Evolutionary conservation across 92 coral and sea anemone species (phyloP).

Genomic region (Pocillopora grandis): DNA sequence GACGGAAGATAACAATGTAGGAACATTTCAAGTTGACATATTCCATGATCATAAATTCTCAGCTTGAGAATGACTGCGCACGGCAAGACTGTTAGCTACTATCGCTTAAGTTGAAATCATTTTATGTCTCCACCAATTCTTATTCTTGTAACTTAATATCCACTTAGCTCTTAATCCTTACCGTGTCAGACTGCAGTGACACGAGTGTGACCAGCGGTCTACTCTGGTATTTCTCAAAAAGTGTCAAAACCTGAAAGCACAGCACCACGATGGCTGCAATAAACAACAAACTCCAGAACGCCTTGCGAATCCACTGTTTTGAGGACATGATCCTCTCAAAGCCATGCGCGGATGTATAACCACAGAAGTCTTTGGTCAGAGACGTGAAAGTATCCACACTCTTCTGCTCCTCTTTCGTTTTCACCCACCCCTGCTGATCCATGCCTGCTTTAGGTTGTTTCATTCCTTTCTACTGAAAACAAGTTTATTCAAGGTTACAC

Average conservation of each 20-base stretch:
- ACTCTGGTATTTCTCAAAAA: constrained; percentile 40
- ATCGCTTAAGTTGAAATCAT: no score
- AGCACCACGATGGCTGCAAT: constrained; percentile 45
- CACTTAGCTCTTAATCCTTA: not conserved
- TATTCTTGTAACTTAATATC: not conserved
- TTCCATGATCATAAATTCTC: no score
- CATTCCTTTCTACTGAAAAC: not conserved
- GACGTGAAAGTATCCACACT: constrained; percentile 12
- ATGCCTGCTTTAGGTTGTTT: not conserved
- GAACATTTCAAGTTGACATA: not conserved
- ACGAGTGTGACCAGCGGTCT: constrained; percentile 55
- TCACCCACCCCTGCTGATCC: not conserved
- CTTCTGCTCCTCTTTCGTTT: not conserved
- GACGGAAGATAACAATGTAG: not conserved
- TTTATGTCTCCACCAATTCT: no score
- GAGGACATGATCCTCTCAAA: constrained; percentile 57
- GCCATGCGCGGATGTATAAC: constrained; percentile 61
- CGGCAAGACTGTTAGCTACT: no score
- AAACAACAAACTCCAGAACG: constrained; percentile 60
- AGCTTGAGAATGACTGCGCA: no score
- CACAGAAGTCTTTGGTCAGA: constrained; percentile 53
- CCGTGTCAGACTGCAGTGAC: constrained; percentile 48
- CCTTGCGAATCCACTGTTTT: constrained; percentile 42
- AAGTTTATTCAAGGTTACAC: no score
- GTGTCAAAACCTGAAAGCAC: constrained; percentile 29